phyloP scores from a whole-genome alignment of 2,888 invertebrate genomes.

The Cataglyphis altisquamis region DNA sequence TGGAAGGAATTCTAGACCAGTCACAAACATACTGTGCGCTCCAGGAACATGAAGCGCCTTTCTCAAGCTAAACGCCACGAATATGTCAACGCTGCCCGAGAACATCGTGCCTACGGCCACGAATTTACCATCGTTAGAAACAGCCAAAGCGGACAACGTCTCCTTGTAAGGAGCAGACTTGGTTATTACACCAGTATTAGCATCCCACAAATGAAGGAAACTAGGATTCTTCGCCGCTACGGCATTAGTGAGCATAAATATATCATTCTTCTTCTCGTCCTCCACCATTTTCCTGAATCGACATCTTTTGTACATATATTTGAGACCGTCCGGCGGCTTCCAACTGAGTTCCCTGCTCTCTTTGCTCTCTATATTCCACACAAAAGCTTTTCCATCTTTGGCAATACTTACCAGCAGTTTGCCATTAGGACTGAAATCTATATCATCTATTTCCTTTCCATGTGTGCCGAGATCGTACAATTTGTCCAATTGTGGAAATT shows the following conservation, averaged over 20 bases:
- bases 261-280: conserved; percentile 89
- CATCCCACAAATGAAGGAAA: conserved; percentile 93
- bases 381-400: conserved; percentile 93
- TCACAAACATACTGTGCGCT: conserved; percentile 98
- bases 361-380: conserved; percentile 93
- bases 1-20: conserved; percentile 97
- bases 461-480: conserved; percentile 92
- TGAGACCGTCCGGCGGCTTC: conserved; percentile 91
- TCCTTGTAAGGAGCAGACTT: conserved; percentile 90
- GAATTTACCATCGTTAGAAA: conserved; percentile 96
- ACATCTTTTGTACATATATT: conserved; percentile 94
- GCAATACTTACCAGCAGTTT: conserved; percentile 93
- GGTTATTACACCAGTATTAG: conserved; percentile 88
- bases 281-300: conserved; percentile 88
- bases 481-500: conserved; percentile 93
- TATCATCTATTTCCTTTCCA: conserved; percentile 96
- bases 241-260: conserved; percentile 94
- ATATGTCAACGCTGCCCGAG: conserved; percentile 96
- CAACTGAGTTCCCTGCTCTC: conserved; percentile 91
- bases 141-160: conserved; percentile 94
- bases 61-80: conserved; percentile 97
- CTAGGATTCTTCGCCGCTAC: conserved; percentile 91
- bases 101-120: conserved; percentile 97
- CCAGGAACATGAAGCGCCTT: conserved; percentile 93
- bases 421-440: conserved; percentile 95